Base-by-base conservation (phyloP, 2,888 invertebrate species). In the Napeogenes sylphis region DNA sequence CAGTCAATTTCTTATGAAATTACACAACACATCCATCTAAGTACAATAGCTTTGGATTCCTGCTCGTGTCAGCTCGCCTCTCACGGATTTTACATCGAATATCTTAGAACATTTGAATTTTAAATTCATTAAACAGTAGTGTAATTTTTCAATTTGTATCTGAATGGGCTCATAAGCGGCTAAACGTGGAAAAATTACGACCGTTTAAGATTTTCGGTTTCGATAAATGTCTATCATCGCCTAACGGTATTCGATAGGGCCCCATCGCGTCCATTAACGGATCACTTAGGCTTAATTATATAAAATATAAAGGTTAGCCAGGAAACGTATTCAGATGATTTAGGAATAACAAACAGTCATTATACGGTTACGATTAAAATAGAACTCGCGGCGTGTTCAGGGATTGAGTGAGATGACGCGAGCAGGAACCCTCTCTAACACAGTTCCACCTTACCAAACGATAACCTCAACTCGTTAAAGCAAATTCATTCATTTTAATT, bases 1-100 rank as follows among this genome's bases (percentile, higher is more conserved):
- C 90, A 90, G 90, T 90, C 90, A 86, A 84, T 87, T 86, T 85
- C 87, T 85, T 87, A 87, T 76, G 86, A 87, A 88, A 89, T 86
- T 87, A 86, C 83, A 82, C 81, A 81, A 78, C 81, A 82, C 79
- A 76, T 76, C 76, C 78, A 68, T 80, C 86, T 89, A 87, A 89
- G 87, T 88, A 90, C 87, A 84, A 82, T 80, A 81, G 72, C 81
- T 79, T 68, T 79, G 75, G 77, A 78, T 79, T 77, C 75, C 74
- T 75, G 77, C 76, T 74, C 76, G 75, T 75, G 71, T 69, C 77
- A 75, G 73, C 69, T 71, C 66, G 68, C 13, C 35, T 14, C 33
- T 14, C 33, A 42, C 53, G 14, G 30, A 30, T 51, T 10, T n/a
- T 21, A 21, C 47, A 30, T 51, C 10, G 21, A 30, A 51, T 8